phyloP scores from a whole-genome alignment of 2,113 vertebrate genomes.

The Taxidea taxus region DNA sequence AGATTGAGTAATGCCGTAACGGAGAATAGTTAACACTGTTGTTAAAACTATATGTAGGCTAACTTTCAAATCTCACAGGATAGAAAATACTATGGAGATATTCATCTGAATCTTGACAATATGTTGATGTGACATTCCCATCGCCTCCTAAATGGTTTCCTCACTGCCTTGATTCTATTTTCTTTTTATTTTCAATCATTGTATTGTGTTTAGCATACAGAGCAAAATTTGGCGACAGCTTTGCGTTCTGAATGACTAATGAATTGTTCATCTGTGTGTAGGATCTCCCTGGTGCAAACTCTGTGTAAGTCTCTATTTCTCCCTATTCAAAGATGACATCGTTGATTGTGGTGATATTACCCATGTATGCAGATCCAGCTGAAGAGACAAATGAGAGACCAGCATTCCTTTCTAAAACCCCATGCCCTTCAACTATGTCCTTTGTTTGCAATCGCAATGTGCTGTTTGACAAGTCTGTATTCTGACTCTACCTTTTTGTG shows the following conservation, averaged over 20 bases:
- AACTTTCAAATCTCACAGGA: background rate
- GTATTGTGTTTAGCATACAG: conserved; percentile 57
- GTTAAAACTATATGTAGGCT: background rate
- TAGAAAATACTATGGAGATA: conserved; percentile 16
- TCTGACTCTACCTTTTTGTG: conserved; percentile 36
- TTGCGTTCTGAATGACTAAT: conserved; percentile 66
- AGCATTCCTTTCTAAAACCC: conserved; percentile 61
- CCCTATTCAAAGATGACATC: conserved; percentile 61
- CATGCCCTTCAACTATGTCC: conserved; percentile 45
- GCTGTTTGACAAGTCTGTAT: conserved; percentile 58
- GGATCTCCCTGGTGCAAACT: conserved; percentile 67
- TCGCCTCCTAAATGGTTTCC: background rate
- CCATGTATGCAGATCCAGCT: conserved; percentile 55
- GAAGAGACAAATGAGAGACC: conserved; percentile 66
- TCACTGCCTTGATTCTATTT: conserved; percentile 41
- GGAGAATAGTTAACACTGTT: background rate
- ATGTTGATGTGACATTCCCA: background rate
- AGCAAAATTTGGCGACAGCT: conserved; percentile 59
- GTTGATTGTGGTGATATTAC: conserved; percentile 59
- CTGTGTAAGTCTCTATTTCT: conserved; percentile 56
- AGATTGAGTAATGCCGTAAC: background rate
- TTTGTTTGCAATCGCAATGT: conserved; percentile 60
- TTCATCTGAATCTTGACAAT: background rate
- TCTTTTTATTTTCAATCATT: conserved; percentile 40
- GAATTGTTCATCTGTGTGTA: conserved; percentile 68